These are phyloP conservation scores for Salpingus planirostris DNA, from an alignment of 2,888 invertebrate genomes.

Conservation along the genomic window DNA sequence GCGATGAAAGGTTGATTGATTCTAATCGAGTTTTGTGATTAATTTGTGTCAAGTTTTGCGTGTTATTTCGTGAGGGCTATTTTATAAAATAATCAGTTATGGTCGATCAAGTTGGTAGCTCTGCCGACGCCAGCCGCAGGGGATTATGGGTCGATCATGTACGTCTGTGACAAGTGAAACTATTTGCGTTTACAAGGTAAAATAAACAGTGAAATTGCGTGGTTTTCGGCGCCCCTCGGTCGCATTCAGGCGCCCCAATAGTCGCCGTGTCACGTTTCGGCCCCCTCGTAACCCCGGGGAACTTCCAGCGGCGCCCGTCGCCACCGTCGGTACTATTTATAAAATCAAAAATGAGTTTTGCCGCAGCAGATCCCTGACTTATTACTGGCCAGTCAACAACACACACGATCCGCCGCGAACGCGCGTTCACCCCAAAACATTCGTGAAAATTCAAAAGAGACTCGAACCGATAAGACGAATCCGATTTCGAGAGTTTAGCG, in stretches of 20 bases:
- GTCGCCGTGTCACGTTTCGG: background rate
- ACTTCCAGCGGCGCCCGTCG: background rate
- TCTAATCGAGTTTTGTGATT: too few relatives aligned
- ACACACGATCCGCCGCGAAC: too few relatives aligned
- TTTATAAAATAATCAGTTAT: background rate
- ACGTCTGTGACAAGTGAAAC: slow-evolving; percentile 40
- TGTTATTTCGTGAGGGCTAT: too few relatives aligned
- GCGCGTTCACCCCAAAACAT: too few relatives aligned
- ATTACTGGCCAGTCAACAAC: too few relatives aligned
- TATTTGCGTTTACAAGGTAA: slow-evolving; percentile 31
- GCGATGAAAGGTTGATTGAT: too few relatives aligned
- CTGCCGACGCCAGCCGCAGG: slow-evolving; percentile 38
- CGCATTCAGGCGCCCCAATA: slow-evolving; percentile 3
- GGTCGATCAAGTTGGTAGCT: slow-evolving; percentile 3
- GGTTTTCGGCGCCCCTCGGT: too few relatives aligned
- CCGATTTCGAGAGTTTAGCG: background rate
- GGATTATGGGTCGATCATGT: slow-evolving; percentile 40
- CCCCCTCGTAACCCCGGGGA: slow-evolving; percentile 1
- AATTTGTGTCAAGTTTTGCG: too few relatives aligned
- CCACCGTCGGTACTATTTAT: slow-evolving; percentile 9
- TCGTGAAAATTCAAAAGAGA: slow-evolving; percentile 1
- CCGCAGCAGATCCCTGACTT: slow-evolving; percentile 10
- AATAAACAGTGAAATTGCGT: slow-evolving; percentile 21
- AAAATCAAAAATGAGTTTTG: slow-evolving; percentile 6
- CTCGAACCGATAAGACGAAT: background rate